phyloP scores from a whole-genome alignment of 1,140 invertebrate species.

The Nylanderia fulva region DNA sequence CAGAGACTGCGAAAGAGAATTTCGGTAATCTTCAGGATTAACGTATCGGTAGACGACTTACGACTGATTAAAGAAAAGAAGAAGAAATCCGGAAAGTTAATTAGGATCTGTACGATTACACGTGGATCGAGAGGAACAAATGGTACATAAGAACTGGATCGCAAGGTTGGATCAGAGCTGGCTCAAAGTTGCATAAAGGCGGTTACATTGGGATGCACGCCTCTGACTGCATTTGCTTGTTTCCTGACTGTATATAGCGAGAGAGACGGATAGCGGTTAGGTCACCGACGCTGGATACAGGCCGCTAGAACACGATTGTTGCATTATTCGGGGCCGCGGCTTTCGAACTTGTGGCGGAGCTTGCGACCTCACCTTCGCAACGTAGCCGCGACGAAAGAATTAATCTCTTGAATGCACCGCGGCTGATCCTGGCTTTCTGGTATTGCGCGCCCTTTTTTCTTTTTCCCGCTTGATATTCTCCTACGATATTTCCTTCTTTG shows the following conservation, averaged over 20 bases:
- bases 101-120: constrained; percentile 8
- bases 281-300: constrained; percentile 66
- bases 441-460: constrained; percentile 52
- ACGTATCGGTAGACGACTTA: neutral
- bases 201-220: constrained; percentile 72
- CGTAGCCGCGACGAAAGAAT: constrained; percentile 72
- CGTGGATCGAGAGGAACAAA: constrained; percentile 24
- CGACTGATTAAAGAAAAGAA: constrained; percentile 2
- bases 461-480: constrained; percentile 53
- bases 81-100: neutral
- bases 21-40: neutral
- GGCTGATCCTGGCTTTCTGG: constrained; percentile 62
- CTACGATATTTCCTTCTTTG: neutral
- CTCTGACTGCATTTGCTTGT: constrained; percentile 69
- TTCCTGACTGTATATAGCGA: constrained; percentile 56
- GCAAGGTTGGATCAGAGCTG: constrained; percentile 58
- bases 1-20: neutral
- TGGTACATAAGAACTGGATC: constrained; percentile 22
- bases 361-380: constrained; percentile 63
- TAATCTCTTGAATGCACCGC: constrained; percentile 71
- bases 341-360: constrained; percentile 81
- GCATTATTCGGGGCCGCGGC: constrained; percentile 82
- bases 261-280: constrained; percentile 64
- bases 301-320: constrained; percentile 81
- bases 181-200: constrained; percentile 76